Evolutionary conservation across 2,113 vertebrate species (phyloP), one percentile per base, ranked within the genome.

Genomic region (Aptenodytes patagonicus): DNA sequence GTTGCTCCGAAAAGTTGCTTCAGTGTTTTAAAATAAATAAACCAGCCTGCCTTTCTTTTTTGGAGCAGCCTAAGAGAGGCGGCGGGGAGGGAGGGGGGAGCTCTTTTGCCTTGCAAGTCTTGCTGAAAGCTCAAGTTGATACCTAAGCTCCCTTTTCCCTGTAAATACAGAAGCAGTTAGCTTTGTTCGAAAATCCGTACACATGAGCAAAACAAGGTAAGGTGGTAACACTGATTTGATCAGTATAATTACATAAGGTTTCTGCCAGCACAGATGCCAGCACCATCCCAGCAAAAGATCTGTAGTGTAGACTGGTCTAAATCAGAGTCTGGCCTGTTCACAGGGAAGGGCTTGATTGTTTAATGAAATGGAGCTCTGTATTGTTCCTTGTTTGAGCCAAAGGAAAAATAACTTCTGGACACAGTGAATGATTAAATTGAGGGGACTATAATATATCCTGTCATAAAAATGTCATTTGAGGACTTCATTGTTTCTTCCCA

Each of bases 221-320:
- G 79, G 85, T 92, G 57, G 47, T 66, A 85, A 4, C 26, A 4
- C 21, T 10, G 81, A 49, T 85, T 42, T 84, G 64, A 28, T 87
- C 1, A 1, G n/a, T 65, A 5, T 28, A 24, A 28, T 94, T 72
- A 51, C 0, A 0, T 60, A 55, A 83, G 40, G 52, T 22, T 90
- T 79, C 32, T 95, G 62, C 57, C 62, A 71, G 91, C 70, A 64
- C 79, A 83, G 75, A 85, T 94, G 86, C 60, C 26, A 72, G 38
- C 51, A 47, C 38, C 29, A 19, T 65, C 77, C 60, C 84, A 76
- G 52, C 38, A 58, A 47, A 69, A 92, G 72, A 60, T 77, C 76
- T 0, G 1, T 57, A 0, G 19, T 25, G 71, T 28, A 20, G 44
- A 9, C 55, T n/a, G 83, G 68, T 40, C 21, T 96, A n/a, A 89